Conservation (phyloP, 2,888 invertebrate species). For the Ariolimax columbianus region DNA sequence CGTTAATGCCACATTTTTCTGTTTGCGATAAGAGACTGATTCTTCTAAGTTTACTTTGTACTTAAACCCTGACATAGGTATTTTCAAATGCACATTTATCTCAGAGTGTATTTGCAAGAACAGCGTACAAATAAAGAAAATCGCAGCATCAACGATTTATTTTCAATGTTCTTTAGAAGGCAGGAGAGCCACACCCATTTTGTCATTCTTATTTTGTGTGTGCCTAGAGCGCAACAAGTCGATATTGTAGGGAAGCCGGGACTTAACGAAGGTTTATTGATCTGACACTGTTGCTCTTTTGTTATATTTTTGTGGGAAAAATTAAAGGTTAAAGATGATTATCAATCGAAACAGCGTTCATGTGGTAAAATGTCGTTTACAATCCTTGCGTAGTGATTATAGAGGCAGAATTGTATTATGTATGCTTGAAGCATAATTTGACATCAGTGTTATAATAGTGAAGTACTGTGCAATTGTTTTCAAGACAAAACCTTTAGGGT, state of each 20-base stretch:
- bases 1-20: too few relatives aligned
- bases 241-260: not conserved
- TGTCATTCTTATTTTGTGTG: not conserved
- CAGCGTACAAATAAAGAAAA: not conserved
- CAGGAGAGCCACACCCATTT: not conserved
- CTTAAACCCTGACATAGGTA: too few relatives aligned
- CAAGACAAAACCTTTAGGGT: too few relatives aligned
- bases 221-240: not conserved
- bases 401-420: too few relatives aligned
- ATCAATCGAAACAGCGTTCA: not conserved
- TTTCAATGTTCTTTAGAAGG: not conserved
- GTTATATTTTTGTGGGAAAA: not conserved
- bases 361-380: not conserved
- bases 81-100: too few relatives aligned
- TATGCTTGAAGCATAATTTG: too few relatives aligned
- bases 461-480: too few relatives aligned
- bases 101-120: too few relatives aligned
- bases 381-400: too few relatives aligned
- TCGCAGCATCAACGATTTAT: not conserved
- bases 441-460: too few relatives aligned
- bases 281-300: constrained; percentile 11
- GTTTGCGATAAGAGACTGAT: too few relatives aligned
- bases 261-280: not conserved
- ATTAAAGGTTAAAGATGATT: not conserved
- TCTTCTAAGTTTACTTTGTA: too few relatives aligned